Percentiles rank a stretch among this genome's conserved stretches.
phyloP scores from a whole-genome alignment of 1,140 invertebrate genomes.

The Aphaenogaster rudis region DNA sequence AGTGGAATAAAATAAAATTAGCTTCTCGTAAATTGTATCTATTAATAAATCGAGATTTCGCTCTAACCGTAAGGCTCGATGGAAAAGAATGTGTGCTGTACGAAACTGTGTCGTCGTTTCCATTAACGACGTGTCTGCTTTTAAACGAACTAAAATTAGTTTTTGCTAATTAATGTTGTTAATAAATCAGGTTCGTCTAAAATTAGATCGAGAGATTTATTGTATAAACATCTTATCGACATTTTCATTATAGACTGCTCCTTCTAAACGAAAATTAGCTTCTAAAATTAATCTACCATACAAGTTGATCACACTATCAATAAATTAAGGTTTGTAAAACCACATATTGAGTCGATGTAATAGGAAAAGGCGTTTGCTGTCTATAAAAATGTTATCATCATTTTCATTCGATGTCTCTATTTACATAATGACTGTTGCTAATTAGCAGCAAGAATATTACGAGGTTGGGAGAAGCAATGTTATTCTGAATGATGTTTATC shows the following conservation, averaged over 20 bases:
- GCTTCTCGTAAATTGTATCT: background rate
- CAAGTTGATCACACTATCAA: background rate
- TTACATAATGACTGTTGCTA: background rate
- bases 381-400: background rate
- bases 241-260: background rate
- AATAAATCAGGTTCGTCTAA: conserved; percentile 3
- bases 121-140: conserved; percentile 10
- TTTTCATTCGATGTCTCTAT: background rate
- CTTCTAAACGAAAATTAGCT: background rate
- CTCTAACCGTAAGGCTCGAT: background rate
- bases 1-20: conserved; percentile 1
- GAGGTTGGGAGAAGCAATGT: background rate
- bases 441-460: background rate
- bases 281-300: conserved; percentile 17
- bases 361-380: background rate
- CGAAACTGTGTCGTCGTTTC: background rate
- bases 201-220: conserved; percentile 15
- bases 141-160: conserved; percentile 7
- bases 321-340: background rate
- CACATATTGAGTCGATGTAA: background rate
- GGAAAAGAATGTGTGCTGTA: background rate
- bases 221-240: background rate
- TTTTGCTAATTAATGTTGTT: conserved; percentile 2
- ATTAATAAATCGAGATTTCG: conserved; percentile 14
- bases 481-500: conserved; percentile 6